These are phyloP conservation scores for Trichonephila clavata DNA, from an alignment of 1,140 invertebrate genomes.

Conservation along the genomic window DNA sequence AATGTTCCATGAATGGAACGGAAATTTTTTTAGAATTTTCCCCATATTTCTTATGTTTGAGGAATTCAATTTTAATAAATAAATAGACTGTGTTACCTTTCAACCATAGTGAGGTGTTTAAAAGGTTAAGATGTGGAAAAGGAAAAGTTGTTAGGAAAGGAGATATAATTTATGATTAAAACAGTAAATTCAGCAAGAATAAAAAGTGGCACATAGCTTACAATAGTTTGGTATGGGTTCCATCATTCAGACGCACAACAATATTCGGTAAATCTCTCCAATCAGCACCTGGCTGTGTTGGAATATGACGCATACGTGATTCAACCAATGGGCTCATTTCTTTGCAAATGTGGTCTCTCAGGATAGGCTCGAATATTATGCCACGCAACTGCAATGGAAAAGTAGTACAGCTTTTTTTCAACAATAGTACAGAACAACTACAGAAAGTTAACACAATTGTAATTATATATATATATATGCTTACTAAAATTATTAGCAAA, in stretches of 20 bases:
- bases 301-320: constrained; percentile 89
- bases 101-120: too few species aligned
- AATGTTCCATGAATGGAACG: too few species aligned
- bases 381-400: constrained; percentile 83
- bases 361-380: constrained; percentile 81
- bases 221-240: constrained; percentile 85
- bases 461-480: too few species aligned
- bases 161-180: too few species aligned
- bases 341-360: constrained; percentile 92
- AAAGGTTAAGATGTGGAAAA: too few species aligned
- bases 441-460: too few species aligned
- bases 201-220: constrained; percentile 79
- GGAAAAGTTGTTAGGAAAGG: background rate
- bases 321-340: constrained; percentile 90
- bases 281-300: constrained; percentile 88
- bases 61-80: background rate
- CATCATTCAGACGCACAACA: constrained; percentile 86
- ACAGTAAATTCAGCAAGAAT: too few species aligned
- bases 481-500: too few species aligned
- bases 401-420: background rate
- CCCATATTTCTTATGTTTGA: too few species aligned
- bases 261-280: constrained; percentile 94
- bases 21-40: too few species aligned
- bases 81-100: background rate
- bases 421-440: too few species aligned